phyloP scores from a whole-genome alignment of 2,113 vertebrate genomes.

The Psammodynastes pulverulentus region DNA sequence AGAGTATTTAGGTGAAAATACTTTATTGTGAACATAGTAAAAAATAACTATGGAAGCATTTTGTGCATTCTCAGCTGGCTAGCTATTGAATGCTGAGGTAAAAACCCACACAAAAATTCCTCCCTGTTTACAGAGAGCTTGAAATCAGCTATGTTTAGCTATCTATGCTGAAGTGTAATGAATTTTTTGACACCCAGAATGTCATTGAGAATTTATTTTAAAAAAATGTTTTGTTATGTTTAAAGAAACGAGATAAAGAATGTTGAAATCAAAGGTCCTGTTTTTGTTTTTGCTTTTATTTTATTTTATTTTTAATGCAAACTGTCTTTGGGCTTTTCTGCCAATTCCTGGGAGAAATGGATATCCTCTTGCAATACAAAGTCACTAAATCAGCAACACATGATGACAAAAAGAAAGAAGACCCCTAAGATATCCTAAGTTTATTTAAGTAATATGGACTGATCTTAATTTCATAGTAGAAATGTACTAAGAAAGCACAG shows the following conservation, averaged over 20 bases:
- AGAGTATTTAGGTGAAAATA: neutral
- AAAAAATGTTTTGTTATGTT: neutral
- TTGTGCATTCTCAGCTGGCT: neutral
- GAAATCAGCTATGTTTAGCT: neutral
- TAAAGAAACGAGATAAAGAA: neutral
- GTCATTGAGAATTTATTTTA: conserved; percentile 2
- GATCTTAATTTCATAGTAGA: neutral
- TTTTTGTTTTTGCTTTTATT: neutral
- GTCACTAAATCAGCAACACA: neutral
- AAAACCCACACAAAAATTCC: neutral
- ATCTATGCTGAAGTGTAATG: neutral
- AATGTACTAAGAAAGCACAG: neutral
- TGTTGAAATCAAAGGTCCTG: neutral
- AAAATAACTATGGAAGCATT: neutral
- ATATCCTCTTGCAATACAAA: neutral
- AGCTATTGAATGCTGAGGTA: neutral
- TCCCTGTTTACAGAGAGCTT: neutral
- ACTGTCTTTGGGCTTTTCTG: neutral
- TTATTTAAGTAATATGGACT: neutral
- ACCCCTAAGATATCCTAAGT: neutral
- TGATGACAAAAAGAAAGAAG: neutral
- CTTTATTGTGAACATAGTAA: neutral
- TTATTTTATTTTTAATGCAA: neutral
- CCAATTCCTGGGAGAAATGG: neutral
- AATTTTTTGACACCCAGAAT: conserved; percentile 4